These are phyloP conservation scores for Chironomus tepperi DNA, from an alignment of 1,140 invertebrate genomes.

Conservation along the genomic window DNA sequence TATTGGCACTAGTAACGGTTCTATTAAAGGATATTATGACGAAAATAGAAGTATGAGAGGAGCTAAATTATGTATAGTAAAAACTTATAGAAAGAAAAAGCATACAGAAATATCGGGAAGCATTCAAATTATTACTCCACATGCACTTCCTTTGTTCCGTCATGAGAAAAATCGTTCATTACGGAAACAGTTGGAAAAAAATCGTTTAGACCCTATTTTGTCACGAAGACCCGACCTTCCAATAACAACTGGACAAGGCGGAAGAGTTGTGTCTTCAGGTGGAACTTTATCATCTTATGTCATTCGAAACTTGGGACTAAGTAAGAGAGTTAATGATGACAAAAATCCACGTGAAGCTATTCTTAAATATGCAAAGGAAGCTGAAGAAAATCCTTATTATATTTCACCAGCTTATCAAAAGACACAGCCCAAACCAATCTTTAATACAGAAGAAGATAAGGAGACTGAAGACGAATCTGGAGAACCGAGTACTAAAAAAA, in stretches of 20 bases:
- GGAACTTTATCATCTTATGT: constrained; percentile 96
- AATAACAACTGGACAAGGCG: constrained; percentile 79
- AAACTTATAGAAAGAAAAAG: constrained; percentile 67
- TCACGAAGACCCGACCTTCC: constrained; percentile 91
- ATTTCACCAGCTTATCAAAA: constrained; percentile 83
- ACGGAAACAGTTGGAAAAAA: constrained; percentile 86
- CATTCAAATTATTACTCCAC: constrained; percentile 94
- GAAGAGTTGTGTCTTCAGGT: constrained; percentile 89
- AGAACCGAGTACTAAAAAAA: constrained; percentile 29
- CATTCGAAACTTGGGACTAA: constrained; percentile 87
- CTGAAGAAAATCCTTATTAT: constrained; percentile 95
- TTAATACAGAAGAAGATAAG: constrained; percentile 40
- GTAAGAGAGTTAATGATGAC: constrained; percentile 89
- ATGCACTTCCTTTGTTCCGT: constrained; percentile 90
- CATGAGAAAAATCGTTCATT: constrained; percentile 85
- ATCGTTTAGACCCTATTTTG: constrained; percentile 83
- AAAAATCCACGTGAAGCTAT: constrained; percentile 95
- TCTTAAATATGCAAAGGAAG: constrained; percentile 93
- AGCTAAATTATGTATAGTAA: constrained; percentile 82
- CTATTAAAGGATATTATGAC: constrained; percentile 86
- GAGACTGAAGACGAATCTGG: constrained; percentile 29
- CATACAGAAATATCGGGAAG: constrained; percentile 78
- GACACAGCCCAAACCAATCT: constrained; percentile 73
- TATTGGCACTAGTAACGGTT: constrained; percentile 84
- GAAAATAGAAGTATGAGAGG: constrained; percentile 76